These are phyloP conservation scores for Salpingus planirostris DNA, from an alignment of 2,888 invertebrate species.

Conservation along the genomic window DNA sequence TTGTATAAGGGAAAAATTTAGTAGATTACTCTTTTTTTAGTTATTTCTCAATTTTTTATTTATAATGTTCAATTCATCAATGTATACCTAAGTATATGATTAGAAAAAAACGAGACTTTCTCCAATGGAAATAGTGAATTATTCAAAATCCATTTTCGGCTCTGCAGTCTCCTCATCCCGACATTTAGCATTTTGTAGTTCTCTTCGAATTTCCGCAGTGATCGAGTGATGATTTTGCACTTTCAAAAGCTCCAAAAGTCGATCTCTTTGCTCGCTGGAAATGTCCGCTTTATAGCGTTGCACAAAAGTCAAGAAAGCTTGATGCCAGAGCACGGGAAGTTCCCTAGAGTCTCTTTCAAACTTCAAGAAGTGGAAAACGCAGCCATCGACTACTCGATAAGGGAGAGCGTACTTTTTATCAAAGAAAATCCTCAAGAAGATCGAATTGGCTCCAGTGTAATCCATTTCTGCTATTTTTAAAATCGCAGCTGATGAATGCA, in stretches of 20 bases:
- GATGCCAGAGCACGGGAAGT: constrained; percentile 96
- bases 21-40: too few relatives aligned
- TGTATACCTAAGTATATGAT: too few relatives aligned
- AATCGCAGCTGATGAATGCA: constrained; percentile 93
- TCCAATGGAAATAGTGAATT: too few relatives aligned
- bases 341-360: constrained; percentile 70
- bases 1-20: too few relatives aligned
- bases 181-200: constrained; percentile 74
- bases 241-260: constrained; percentile 67
- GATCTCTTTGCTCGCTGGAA: constrained; percentile 85
- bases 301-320: constrained; percentile 84
- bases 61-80: too few relatives aligned
- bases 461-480: constrained; percentile 96
- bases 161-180: constrained; percentile 46
- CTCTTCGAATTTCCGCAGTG: constrained; percentile 77
- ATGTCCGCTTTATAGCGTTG: constrained; percentile 94
- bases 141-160: too few relatives aligned
- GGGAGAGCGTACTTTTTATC: constrained; percentile 98
- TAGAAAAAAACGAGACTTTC: too few relatives aligned
- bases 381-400: constrained; percentile 87
- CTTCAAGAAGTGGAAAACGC: constrained; percentile 91
- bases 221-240: constrained; percentile 64
- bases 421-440: constrained; percentile 86
- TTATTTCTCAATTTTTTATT: too few relatives aligned
- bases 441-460: constrained; percentile 91